These are phyloP conservation scores for Steatocranus sp. DNA, from an alignment of 2,797 vertebrate species.

Conservation along the genomic window DNA sequence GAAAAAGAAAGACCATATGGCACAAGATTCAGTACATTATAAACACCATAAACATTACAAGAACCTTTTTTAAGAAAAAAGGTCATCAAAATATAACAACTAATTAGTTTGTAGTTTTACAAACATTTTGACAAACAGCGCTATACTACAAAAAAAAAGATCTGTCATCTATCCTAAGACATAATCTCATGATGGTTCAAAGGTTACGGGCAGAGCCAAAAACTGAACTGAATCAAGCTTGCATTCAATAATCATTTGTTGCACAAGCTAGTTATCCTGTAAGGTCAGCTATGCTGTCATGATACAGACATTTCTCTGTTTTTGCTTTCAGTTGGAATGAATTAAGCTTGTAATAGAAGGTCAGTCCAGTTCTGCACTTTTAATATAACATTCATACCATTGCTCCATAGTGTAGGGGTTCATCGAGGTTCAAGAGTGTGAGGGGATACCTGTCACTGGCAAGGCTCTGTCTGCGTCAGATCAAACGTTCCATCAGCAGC, in stretches of 20 bases:
- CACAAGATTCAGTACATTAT: neutral
- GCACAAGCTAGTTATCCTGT: neutral
- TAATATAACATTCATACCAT: neutral
- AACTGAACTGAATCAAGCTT: neutral
- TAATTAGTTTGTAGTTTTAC: neutral
- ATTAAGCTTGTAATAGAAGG: neutral
- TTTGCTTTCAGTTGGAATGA: neutral
- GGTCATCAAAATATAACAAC: neutral
- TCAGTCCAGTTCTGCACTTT: neutral
- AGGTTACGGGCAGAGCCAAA: neutral
- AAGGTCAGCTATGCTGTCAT: neutral
- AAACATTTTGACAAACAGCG: neutral
- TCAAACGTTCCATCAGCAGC: rapidly evolving
- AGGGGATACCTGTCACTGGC: rapidly evolving
- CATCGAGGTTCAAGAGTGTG: neutral
- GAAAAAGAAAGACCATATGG: neutral
- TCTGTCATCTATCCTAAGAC: neutral
- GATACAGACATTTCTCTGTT: neutral
- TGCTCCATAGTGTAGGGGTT: neutral
- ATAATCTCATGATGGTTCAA: neutral
- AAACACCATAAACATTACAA: neutral
- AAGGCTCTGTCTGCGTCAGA: neutral
- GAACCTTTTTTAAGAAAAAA: neutral
- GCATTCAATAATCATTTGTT: neutral
- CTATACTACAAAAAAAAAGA: neutral